phyloP scores from a whole-genome alignment of 2,888 invertebrate genomes.

The Lepidocyrtinus sp. region DNA sequence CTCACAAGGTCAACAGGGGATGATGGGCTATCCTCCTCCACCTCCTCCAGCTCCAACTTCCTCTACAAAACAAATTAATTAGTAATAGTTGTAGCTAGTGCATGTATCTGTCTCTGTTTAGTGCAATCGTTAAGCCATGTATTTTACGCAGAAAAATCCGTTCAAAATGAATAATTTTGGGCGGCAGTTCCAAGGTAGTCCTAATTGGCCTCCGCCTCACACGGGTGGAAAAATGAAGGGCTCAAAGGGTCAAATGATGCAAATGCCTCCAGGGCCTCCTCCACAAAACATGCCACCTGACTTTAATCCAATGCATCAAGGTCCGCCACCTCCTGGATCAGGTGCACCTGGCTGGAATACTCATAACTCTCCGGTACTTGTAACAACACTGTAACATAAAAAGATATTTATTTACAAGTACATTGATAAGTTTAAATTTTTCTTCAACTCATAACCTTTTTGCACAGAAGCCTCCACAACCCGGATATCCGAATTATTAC shows the following conservation, averaged over 20 bases:
- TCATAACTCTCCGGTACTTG: conserved; percentile 65
- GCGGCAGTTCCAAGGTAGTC: conserved; percentile 69
- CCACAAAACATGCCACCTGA: conserved; percentile 68
- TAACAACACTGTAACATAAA: neutral
- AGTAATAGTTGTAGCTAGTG: neutral
- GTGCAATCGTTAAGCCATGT: neutral
- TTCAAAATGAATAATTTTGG: conserved; percentile 87
- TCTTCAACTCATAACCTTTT: neutral
- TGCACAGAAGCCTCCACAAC: conserved; percentile 66
- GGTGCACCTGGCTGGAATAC: conserved; percentile 65
- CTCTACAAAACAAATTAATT: conserved; percentile 77
- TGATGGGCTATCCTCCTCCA: conserved; percentile 46
- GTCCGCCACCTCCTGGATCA: conserved; percentile 47
- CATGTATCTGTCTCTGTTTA: no score
- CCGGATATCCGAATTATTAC: conserved; percentile 69
- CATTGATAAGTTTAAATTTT: neutral
- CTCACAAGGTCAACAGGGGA: conserved; percentile 55
- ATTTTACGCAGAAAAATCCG: conserved; percentile 84
- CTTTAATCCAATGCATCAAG: conserved; percentile 68
- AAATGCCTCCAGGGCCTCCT: conserved; percentile 56
- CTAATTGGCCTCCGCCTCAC: conserved; percentile 66
- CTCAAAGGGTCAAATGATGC: conserved; percentile 63
- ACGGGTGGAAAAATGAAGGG: conserved; percentile 67
- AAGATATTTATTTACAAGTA: neutral
- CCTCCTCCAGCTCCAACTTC: conserved; percentile 56